Evolutionary conservation across 1,140 invertebrate species (phyloP), one percentile per base, ranked within the genome.

Genomic region (Anadara kagoshimensis): DNA sequence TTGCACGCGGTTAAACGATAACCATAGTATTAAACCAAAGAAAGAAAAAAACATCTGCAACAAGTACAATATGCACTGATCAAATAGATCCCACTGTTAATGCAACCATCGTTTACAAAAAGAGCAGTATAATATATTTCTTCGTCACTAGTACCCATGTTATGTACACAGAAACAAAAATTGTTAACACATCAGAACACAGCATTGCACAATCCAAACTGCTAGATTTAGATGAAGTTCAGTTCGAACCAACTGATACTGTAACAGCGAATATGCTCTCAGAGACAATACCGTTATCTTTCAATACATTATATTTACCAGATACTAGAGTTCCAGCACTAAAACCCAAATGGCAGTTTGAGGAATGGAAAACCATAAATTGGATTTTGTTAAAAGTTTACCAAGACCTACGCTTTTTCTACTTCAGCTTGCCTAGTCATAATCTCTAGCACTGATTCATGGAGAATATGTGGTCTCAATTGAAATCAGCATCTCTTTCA

Each of bases 321-420:
- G n/a, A 66, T 12, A 26, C 26, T 16, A 49, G 70, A 1, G 51
- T 73, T 7, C 70, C 62, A 29, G 41, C 36, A 26, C 26, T 73
- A 7, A 62, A 49, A 47, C 29, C 54, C 1, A 58, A 59, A 29
- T 63, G 62, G 58, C 44, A 66, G 26, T 7, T 36, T 29, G 43
- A 64, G 22, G 61, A 72, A 47, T 72, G 62, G 69, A 49, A 65
- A 44, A 49, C 61, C 2, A 61, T 73, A 41, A 63, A 45, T 3
- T 58, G 63, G 51, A 73, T 66, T 18, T 43, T 73, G 14, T 41
- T 62, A 16, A 73, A 73, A 58, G 63, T 43, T 26, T 73, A 36
- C 43, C 36, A n/a, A 1, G 63, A 73, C 51, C 22, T 41, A 1
- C 45, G 62, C 18, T 29, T 22, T 66, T 66, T 45, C 70, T 63